A percentile compares a stretch with the other conserved stretches of the same genome.
phyloP scores from a whole-genome alignment of 2,113 vertebrate genomes.

The Poeciliopsis occidentalis region DNA sequence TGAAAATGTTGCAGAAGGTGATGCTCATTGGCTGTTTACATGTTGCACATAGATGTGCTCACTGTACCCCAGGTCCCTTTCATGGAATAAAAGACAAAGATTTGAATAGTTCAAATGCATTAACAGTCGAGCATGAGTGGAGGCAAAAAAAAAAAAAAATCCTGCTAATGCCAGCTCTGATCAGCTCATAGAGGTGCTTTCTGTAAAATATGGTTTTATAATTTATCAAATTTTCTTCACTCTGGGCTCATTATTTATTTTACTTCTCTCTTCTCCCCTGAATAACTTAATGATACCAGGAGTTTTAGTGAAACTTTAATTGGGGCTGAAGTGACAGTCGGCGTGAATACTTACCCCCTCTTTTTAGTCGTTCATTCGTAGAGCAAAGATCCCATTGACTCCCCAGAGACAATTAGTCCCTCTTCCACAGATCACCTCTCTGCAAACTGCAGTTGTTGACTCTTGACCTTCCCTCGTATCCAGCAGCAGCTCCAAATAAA shows the following conservation, averaged over 20 bases:
- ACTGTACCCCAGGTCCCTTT: slow-evolving; percentile 15
- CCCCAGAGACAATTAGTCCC: slow-evolving; percentile 26
- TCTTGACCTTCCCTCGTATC: slow-evolving; percentile 53
- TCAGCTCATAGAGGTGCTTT: background rate
- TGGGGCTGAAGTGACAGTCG: background rate
- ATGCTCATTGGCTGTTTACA: too few species aligned
- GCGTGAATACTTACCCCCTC: slow-evolving; percentile 6
- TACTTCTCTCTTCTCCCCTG: background rate
- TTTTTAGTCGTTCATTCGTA: slow-evolving; percentile 19
- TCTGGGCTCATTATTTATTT: slow-evolving; percentile 2
- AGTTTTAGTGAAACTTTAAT: background rate
- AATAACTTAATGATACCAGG: background rate
- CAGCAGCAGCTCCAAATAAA: slow-evolving; percentile 56
- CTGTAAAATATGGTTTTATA: background rate
- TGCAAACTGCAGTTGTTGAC: slow-evolving; percentile 58
- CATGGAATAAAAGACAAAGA: slow-evolving; percentile 37
- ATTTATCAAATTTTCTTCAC: background rate
- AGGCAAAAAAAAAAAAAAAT: background rate
- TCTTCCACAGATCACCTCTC: slow-evolving; percentile 39
- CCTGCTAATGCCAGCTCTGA: slow-evolving; percentile 1
- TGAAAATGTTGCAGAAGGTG: slow-evolving; percentile 15
- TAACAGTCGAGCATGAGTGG: slow-evolving; percentile 1
- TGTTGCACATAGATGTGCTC: slow-evolving; percentile 20
- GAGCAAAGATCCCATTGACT: slow-evolving; percentile 25
- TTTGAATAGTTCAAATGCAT: slow-evolving; percentile 14